Evolutionary conservation across 1,140 invertebrate species (phyloP), one percentile per base, ranked within the genome.

Genomic region (Lepidurus apus): DNA sequence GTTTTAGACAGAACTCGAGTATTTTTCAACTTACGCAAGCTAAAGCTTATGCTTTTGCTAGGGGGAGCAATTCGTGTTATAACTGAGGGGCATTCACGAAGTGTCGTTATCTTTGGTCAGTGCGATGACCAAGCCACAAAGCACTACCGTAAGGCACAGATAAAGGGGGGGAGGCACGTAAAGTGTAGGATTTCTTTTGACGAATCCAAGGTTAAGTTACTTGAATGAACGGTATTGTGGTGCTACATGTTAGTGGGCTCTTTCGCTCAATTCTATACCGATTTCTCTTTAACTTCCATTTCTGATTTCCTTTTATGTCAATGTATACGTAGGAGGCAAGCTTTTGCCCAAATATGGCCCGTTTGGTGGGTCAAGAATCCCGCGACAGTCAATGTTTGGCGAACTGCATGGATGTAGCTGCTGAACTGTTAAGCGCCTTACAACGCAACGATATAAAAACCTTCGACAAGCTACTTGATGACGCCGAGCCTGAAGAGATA

Each of bases 401-500:
- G 53, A 65, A 65, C 13, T 65, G 53, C 21, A 21, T 65, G 6
- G 53, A 65, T 17, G 53, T 65, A 13, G 53, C 53, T 11, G 53
- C 53, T 0, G 53, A 65, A 21, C 53, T 65, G 17, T n/a, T 65
- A 17, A 17, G 17, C 21, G 53, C 53, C 17, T 21, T 65, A 65
- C 53, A 65, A 17, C 17, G 53, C 53, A 65, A 65, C 21, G 53
- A 65, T 65, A 65, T 65, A 65, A 65, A 65, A 21, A 65, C 17
- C 13, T 65, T 65, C 13, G 53, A 65, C 4, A 65, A 8, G 21
- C 21, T 65, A 21, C 21, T 65, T 13, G 53, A 65, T 65, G 53
- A 65, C 13, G 53, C 53, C 17, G 53, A 65, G 21, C 53, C 53
- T 13, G 53, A 65, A 21, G 53, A 89, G 79, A 77, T 87, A 74